Percentiles rank a stretch among this genome's conserved stretches.
Conservation (phyloP, 2,797 vertebrate species). For the Sebastiscus tertius region DNA sequence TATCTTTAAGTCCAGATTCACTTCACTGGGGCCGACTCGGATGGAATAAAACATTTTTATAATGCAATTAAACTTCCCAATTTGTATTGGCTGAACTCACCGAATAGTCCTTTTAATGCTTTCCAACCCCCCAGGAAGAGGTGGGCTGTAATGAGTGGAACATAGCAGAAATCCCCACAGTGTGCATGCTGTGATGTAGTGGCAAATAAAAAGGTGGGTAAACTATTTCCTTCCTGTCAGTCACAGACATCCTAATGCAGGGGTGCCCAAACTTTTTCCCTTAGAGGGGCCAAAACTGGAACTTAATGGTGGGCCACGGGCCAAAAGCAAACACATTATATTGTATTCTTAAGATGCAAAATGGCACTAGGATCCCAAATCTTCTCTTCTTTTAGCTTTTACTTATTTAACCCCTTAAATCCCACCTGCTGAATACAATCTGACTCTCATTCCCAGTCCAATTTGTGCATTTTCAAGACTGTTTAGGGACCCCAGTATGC, state of each 20-base stretch:
- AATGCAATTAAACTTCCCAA: constrained; percentile 31
- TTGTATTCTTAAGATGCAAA: no score
- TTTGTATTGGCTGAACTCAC: constrained; percentile 38
- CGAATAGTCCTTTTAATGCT: constrained; percentile 23
- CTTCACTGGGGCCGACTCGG: background rate
- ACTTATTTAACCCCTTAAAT: no score
- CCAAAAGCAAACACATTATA: no score
- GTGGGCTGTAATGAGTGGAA: constrained; percentile 58
- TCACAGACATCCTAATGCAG: constrained; percentile 30
- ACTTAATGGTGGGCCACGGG: no score
- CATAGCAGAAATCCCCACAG: constrained; percentile 48
- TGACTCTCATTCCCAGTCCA: no score
- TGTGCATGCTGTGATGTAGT: constrained; percentile 31
- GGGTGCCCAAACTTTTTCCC: no score
- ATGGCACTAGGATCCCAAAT: no score
- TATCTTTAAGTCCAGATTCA: background rate
- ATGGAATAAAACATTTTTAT: constrained; percentile 8
- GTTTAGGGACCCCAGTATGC: no score
- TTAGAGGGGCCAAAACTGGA: no score
- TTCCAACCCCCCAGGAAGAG: constrained; percentile 46
- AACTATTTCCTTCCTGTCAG: constrained; percentile 57
- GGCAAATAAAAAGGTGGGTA: constrained; percentile 55
- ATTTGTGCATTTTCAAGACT: no score
- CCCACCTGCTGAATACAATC: no score
- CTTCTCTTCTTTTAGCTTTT: no score